Evolutionary conservation across 92 coral and sea anemone species (phyloP), one percentile per base, ranked within the genome.

Genomic region (Umimayanthus chanpuru): DNA sequence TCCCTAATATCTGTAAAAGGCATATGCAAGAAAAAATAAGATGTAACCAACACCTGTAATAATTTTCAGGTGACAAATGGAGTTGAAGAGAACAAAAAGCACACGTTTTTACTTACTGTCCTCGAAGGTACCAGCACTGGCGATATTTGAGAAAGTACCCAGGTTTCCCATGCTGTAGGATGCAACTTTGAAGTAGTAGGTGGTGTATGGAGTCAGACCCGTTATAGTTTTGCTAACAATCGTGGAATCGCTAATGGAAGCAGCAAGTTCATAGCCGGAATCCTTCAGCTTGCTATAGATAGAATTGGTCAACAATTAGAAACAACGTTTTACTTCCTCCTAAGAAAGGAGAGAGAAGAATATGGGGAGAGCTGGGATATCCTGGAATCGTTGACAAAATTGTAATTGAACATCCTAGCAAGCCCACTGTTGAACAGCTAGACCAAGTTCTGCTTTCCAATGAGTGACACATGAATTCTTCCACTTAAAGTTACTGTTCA

Each of bases 131-230:
- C 38, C 43, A 18, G 43, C 67, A 68, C 12, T 70, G 36, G 76
- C 77, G 43, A 71, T n/a, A 9, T 68, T 44, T 3, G 87, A 83
- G 78, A 83, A 83, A 9, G 77, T 4, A 11, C 66, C 43, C 16
- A 83, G 38, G 25, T 25, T 2, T 70, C 87, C 87, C 38, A 30
- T 36, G 29, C 87, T 83, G 10, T 68, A 68, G 40, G 87, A 44
- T 15, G 87, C 87, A 44, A 83, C 79, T 70, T 83, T 83, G 67
- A 83, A 83, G 66, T 83, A 83, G 78, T 83, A 83, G 43, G 47
- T 83, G 41, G 87, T 83, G 39, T 43, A 83, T 6, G 87, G 87
- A 0, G 28, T 28, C 28, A 83, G 79, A 16, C 41, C 32, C 9
- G 79, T 21, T 44, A 67, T 14, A 26, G 65, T 49, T 3, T 23